Conservation (phyloP, 1,140 invertebrate species). For the Phthorimaea operculella region DNA sequence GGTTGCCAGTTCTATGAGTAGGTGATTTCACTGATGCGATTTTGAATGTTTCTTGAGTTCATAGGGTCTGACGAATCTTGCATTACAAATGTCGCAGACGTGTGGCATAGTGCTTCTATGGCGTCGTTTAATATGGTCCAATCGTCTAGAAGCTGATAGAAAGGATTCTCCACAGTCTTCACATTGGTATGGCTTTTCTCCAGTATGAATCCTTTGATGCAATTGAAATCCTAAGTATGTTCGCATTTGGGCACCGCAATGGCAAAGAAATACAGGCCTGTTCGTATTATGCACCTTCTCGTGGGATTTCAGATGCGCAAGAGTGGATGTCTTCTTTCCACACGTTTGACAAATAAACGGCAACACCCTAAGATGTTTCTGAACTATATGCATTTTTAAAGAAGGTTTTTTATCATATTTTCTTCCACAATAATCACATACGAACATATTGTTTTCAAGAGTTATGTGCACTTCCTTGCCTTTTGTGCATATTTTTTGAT, state of each 20-base stretch:
- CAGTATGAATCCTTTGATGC: slow-evolving; percentile 73
- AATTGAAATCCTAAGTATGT: slow-evolving; percentile 44
- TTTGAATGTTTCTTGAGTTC: slow-evolving; percentile 45
- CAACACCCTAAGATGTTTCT: slow-evolving; percentile 57
- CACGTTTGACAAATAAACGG: slow-evolving; percentile 52
- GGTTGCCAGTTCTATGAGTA: slow-evolving; percentile 15
- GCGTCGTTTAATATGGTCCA: slow-evolving; percentile 51
- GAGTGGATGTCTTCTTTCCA: slow-evolving; percentile 50
- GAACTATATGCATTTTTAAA: slow-evolving; percentile 51
- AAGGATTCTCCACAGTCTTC: slow-evolving; percentile 72
- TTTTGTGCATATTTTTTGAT: slow-evolving; percentile 28
- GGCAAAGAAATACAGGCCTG: slow-evolving; percentile 43
- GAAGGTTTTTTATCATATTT: slow-evolving; percentile 50
- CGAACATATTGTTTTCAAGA: slow-evolving; percentile 21
- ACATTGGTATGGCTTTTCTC: slow-evolving; percentile 80
- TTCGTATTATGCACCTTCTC: slow-evolving; percentile 41
- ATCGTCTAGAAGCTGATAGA: slow-evolving; percentile 48
- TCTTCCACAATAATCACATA: slow-evolving; percentile 50
- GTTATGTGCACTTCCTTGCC: slow-evolving; percentile 4
- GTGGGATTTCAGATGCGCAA: slow-evolving; percentile 53
- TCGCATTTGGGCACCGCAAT: slow-evolving; percentile 46
- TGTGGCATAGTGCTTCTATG: slow-evolving; percentile 43
- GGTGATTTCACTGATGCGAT: slow-evolving; percentile 18
- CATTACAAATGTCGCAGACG: slow-evolving; percentile 32
- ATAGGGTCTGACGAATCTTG: slow-evolving; percentile 43